Base-by-base conservation (phyloP, 2,113 vertebrate genomes). In the human region DNA sequence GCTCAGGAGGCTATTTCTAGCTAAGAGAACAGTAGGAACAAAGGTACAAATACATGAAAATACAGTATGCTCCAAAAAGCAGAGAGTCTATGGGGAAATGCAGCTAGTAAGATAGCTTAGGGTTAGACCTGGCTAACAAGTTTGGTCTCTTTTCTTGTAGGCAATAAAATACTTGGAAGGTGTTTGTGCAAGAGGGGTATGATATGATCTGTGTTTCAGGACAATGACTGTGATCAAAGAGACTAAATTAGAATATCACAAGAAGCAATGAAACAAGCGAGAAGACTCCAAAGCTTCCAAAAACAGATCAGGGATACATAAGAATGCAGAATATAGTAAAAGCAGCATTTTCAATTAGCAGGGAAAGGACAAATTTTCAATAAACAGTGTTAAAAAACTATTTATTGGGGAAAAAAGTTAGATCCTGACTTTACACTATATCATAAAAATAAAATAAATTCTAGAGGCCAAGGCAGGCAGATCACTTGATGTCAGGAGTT, bases 21-120 rank as follows among this genome's bases (percentile, higher is more conserved):
- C 59, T 68, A 92, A 83, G 66, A 94, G 30, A 96, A 90, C 1
- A 45, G 40, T 20, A 90, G 30, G n/a, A 55, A 83, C 64, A 88
- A 94, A 87, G 43, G 81, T 32, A 94, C 20, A 93, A 93, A 87
- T 93, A 84, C 10, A 82, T 30, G 59, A 95, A 95, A 94, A 93
- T 22, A 52, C 48, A 82, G 40, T 82, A 87, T 76, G 68, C 75
- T 95, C 48, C 59, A 90, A 94, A 90, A 94, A 40, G 43, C 84
- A 96, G 81, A 92, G 18, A 8, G 25, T 30, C 18, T 43, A 43
- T 48, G 23, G 70, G 50, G n/a, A 92, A 96, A 68, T 32, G 14
- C 79, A 40, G 27, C 52, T 94, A 88, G 50, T 93, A 94, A 87
- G 22, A 76, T 12, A 93, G 68, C 45, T 94, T 43, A 89, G 66